Conservation (phyloP, 2,113 vertebrate genomes). For the Halcyon malimbica region DNA sequence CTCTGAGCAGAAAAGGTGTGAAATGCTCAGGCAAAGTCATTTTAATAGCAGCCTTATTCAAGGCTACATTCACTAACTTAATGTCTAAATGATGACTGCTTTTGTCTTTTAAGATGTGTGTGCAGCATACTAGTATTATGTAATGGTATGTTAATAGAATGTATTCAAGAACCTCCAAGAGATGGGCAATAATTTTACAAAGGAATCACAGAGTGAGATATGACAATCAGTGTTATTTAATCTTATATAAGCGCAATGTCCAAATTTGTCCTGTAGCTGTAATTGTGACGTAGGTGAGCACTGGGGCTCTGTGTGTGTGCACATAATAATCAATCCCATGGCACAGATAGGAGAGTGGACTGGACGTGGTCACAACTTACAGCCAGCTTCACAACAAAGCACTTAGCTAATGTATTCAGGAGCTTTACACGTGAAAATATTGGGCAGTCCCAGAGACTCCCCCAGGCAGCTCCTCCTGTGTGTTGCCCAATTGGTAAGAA, state of each 20-base stretch:
- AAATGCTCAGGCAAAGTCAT: background rate
- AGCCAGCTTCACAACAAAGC: background rate
- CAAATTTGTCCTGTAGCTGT: background rate
- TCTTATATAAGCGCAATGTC: fast-evolving
- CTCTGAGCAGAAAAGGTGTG: background rate
- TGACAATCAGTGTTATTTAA: background rate
- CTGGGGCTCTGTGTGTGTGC: background rate
- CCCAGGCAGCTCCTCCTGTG: background rate
- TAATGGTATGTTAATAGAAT: background rate
- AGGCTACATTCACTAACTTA: background rate
- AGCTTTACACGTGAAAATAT: background rate
- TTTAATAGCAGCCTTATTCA: background rate
- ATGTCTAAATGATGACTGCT: background rate
- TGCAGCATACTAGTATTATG: background rate
- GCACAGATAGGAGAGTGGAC: background rate
- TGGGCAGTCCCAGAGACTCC: background rate
- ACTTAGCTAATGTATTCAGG: background rate
- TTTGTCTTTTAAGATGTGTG: background rate
- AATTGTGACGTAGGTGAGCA: background rate
- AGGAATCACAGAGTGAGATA: background rate
- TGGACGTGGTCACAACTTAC: background rate
- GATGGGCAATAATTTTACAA: background rate
- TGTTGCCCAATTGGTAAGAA: background rate
- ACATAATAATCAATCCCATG: background rate
- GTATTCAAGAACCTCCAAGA: background rate